Conservation (phyloP, 2,797 vertebrate species). For the Spinus pinus region DNA sequence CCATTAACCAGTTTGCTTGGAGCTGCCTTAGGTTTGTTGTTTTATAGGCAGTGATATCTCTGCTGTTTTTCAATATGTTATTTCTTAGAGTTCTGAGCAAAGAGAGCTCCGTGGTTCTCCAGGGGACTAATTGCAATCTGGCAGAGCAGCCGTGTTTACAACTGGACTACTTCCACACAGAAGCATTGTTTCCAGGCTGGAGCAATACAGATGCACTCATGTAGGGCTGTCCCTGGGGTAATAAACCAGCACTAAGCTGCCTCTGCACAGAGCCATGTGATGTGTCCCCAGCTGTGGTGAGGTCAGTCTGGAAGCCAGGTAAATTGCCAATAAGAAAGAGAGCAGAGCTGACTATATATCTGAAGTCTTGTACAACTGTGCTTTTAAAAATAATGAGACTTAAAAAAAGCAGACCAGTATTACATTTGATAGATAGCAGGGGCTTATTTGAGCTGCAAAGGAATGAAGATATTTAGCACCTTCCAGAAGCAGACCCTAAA, state of each 20-base stretch:
- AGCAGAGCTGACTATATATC: not conserved
- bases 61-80: not conserved
- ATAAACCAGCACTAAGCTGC: not conserved
- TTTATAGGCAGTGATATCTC: not conserved
- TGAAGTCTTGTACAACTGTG: not conserved
- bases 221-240: not conserved
- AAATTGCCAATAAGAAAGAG: conserved; percentile 12
- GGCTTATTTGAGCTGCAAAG: not conserved
- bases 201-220: not conserved
- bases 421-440: not conserved
- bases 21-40: not conserved
- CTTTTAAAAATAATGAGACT: not conserved
- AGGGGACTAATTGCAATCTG: not conserved
- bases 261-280: not conserved
- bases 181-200: not conserved
- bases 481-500: not conserved
- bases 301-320: not conserved
- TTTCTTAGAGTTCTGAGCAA: not conserved
- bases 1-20: not conserved
- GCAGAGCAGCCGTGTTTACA: not conserved
- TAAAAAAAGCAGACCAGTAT: not conserved
- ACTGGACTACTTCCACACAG: not conserved
- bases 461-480: not conserved
- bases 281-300: not conserved
- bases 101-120: not conserved